Conservation (phyloP, 2,797 vertebrate genomes). For the Halcyon leucocephala region DNA sequence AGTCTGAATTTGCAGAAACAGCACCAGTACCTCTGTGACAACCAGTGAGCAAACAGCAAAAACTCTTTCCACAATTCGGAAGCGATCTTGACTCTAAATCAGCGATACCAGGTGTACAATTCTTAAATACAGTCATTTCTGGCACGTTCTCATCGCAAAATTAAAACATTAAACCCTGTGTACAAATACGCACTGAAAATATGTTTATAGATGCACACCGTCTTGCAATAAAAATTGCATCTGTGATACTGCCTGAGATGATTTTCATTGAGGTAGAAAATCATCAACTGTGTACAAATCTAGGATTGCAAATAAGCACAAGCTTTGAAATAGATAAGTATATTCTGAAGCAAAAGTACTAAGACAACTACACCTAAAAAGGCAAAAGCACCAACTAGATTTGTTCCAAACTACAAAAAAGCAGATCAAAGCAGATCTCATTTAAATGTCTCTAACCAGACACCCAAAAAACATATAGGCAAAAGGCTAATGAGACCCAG, state of each 20-base stretch:
- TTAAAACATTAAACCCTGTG: not conserved
- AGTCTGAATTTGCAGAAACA: not conserved
- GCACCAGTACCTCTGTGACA: not conserved
- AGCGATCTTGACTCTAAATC: not conserved
- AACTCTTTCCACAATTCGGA: not conserved
- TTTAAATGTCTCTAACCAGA: not conserved
- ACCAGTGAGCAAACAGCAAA: not conserved
- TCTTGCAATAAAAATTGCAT: not conserved
- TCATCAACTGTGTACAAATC: not conserved
- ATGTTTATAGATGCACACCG: not conserved
- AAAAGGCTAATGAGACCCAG: not conserved
- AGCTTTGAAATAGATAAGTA: not conserved
- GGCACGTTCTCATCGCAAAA: not conserved
- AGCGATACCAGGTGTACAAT: not conserved
- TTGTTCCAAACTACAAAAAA: not conserved
- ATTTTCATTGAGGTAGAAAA: not conserved
- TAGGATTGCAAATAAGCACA: not conserved
- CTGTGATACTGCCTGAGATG: not conserved
- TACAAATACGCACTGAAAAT: constrained; percentile 3
- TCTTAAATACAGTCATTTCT: not conserved
- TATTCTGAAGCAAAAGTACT: not conserved
- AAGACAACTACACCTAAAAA: not conserved
- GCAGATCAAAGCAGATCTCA: not conserved
- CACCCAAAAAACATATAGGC: accelerated
- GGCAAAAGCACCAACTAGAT: not conserved